Conservation (phyloP, 1,140 invertebrate species). For the Paraescarpia echinospica region DNA sequence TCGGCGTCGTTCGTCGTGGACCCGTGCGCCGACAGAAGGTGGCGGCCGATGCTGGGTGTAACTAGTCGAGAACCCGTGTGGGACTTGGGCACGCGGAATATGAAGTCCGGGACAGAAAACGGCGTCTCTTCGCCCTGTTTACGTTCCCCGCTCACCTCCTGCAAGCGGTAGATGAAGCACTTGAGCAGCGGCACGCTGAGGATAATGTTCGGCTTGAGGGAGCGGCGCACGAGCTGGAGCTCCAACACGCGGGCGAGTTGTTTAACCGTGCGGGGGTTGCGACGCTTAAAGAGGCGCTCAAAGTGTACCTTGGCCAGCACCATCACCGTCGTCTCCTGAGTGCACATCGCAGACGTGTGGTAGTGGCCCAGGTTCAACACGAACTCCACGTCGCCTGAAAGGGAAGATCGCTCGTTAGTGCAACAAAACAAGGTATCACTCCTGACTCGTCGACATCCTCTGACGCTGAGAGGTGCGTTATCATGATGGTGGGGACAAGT, state of each 20-base stretch:
- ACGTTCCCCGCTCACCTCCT: conserved; percentile 14
- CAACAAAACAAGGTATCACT: no score
- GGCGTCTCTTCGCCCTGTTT: conserved; percentile 8
- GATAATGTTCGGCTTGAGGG: conserved; percentile 18
- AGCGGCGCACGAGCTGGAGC: conserved; percentile 18
- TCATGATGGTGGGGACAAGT: no score
- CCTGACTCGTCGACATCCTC: not conserved
- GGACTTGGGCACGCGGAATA: not conserved
- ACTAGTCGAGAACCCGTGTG: not conserved
- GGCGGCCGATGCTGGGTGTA: not conserved
- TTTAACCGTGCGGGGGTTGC: conserved; percentile 14
- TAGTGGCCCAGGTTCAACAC: conserved; percentile 18
- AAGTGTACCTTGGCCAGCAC: conserved; percentile 18
- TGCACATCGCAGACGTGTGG: conserved; percentile 17
- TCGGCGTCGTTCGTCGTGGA: not conserved
- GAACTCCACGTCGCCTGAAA: conserved; percentile 22
- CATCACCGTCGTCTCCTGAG: conserved; percentile 22
- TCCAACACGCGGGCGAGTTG: conserved; percentile 9
- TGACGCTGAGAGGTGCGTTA: no score
- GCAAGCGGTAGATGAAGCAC: conserved; percentile 17
- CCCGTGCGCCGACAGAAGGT: not conserved
- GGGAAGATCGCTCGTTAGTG: not conserved
- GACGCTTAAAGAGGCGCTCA: conserved; percentile 20
- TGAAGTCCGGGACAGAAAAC: not conserved
- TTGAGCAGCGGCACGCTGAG: conserved; percentile 17